Evolutionary conservation across 2,113 vertebrate genomes (phyloP), one percentile per base, ranked within the genome.

Genomic region (Lepus americanus): DNA sequence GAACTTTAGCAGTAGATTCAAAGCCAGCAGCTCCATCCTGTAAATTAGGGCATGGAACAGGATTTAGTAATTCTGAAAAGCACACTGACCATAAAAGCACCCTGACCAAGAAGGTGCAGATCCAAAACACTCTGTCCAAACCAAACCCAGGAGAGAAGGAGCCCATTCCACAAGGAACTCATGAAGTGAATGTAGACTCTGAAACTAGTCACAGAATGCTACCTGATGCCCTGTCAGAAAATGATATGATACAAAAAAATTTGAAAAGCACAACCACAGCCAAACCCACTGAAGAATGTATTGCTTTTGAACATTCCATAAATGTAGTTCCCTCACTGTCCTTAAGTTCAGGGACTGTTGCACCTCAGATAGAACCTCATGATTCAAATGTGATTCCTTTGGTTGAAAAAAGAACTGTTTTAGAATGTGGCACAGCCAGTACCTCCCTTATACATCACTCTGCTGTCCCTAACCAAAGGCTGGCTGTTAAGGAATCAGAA

Each of bases 101-200:
- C 55, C 25, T 92, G 76, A 84, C 91, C 94, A 98, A 97, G 96
- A 97, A 97, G 95, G 31, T 49, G 16, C 90, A 97, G 92, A 85
- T 85, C 87, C 97, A 97, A 79, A 95, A 92, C n/a, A 2, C 25
- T 88, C 9, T 36, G n/a, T 96, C 96, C 67, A 98, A 92, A 93
- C 92, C 94, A 27, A 20, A 39, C 78, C 96, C 97, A 0, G 19
- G 94, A 53, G 90, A 98, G 85, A 97, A 96, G 96, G 95, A 94
- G 27, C 79, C 89, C 2, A 0, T 27, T 96, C 97, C 97, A 55
- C 94, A 91, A 79, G 96, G 91, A 66, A 6, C 92, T 70, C 92
- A 27, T 6, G 97, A 97, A 86, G 36, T 39, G 9, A 90, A 2
- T 0, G 3, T 9, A 64, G 79, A 76, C 5, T 16, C 8, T 31